These are phyloP conservation scores for Aphelinus certus DNA, from an alignment of 1,140 invertebrate genomes.

Conservation along the genomic window DNA sequence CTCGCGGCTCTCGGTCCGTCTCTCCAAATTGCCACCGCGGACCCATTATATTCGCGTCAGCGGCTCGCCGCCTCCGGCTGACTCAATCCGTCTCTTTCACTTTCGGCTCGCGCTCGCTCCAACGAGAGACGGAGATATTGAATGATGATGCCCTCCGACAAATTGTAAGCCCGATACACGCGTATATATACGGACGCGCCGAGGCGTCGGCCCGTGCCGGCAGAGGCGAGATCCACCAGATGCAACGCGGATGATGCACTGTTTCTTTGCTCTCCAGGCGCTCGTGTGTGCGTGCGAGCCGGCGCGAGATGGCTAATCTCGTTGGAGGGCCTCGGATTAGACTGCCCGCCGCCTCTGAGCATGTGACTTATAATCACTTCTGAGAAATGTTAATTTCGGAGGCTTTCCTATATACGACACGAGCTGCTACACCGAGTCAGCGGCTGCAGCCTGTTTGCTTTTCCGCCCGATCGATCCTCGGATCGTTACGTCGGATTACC, in stretches of 20 bases:
- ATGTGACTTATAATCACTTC: not conserved
- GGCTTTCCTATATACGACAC: no score
- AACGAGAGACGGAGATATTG: constrained; percentile 13
- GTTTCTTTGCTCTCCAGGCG: no score
- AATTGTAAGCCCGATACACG: not conserved
- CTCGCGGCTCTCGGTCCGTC: constrained; percentile 36
- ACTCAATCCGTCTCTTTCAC: constrained; percentile 38
- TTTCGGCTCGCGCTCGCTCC: not conserved
- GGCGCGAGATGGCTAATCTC: not conserved
- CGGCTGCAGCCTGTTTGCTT: no score
- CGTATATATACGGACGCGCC: no score
- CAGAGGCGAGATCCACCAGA: not conserved
- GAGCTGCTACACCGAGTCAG: no score
- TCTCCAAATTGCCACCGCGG: constrained; percentile 46
- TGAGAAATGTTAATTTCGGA: not conserved
- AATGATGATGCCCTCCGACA: constrained; percentile 28
- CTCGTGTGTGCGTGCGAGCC: not conserved
- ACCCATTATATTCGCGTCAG: constrained; percentile 50
- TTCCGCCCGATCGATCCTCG: no score
- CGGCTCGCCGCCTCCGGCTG: constrained; percentile 14
- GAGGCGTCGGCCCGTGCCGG: constrained; percentile 5
- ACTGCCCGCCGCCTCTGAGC: not conserved
- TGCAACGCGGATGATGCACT: no score
- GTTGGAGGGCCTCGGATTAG: not conserved
- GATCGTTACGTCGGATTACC: not conserved